Percentiles rank a stretch among this genome's conserved stretches.
Evolutionary conservation across 2,113 vertebrate genomes (phyloP).

Genomic region (Piprites chloris): DNA sequence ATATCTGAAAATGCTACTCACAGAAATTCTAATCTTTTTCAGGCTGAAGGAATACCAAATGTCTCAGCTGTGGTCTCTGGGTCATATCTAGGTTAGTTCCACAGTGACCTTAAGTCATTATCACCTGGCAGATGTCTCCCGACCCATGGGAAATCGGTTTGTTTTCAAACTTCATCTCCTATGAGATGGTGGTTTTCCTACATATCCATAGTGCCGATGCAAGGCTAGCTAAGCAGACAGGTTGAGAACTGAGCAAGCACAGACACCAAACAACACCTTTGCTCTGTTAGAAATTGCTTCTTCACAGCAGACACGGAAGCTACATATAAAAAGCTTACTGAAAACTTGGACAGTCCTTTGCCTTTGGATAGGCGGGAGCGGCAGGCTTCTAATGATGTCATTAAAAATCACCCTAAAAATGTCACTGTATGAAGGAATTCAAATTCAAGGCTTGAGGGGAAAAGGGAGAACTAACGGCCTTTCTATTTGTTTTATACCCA

Average conservation of each 20-base stretch:
- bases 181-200: background rate
- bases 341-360: background rate
- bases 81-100: background rate
- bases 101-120: background rate
- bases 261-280: background rate
- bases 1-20: background rate
- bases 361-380: background rate
- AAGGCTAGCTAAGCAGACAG: background rate
- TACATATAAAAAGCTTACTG: accelerated
- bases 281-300: background rate
- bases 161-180: background rate
- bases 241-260: background rate
- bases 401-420: conserved; percentile 14
- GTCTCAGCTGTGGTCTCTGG: background rate
- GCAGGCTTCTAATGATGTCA: background rate
- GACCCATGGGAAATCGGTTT: background rate
- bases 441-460: conserved; percentile 25
- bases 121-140: background rate
- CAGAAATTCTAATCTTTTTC: background rate
- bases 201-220: background rate
- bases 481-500: background rate
- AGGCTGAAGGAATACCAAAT: background rate
- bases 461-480: background rate
- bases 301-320: background rate
- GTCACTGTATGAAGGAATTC: background rate